These are phyloP conservation scores for Pterocles burchelli DNA, from an alignment of 2,113 vertebrate genomes.

Conservation along the genomic window DNA sequence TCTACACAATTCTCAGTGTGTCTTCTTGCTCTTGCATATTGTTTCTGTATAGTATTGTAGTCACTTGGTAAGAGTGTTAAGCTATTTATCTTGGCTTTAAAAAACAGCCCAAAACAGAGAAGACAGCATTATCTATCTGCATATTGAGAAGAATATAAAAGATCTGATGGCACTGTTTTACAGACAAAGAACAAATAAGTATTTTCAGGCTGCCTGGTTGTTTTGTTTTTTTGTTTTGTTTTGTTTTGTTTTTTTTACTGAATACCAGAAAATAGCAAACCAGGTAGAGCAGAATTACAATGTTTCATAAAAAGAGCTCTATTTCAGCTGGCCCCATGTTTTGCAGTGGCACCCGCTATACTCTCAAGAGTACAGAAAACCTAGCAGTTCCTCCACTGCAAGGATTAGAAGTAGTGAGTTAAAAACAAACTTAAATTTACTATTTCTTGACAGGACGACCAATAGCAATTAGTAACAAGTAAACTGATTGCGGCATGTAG, in stretches of 20 bases:
- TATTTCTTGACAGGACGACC: not conserved
- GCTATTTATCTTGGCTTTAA: not conserved
- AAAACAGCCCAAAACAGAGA: not conserved
- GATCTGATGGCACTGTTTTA: not conserved
- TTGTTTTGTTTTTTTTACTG: not conserved
- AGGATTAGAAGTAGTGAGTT: not conserved
- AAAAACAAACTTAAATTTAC: not conserved
- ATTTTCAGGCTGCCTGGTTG: not conserved
- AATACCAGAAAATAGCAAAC: not conserved
- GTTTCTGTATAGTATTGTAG: not conserved
- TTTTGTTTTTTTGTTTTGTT: not conserved
- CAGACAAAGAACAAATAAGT: not conserved
- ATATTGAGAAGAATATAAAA: not conserved
- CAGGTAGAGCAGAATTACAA: not conserved
- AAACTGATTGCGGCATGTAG: rapidly evolving
- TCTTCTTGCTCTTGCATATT: not conserved
- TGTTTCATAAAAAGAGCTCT: not conserved
- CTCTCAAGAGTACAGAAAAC: not conserved
- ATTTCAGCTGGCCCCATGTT: not conserved
- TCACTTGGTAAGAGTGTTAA: not conserved
- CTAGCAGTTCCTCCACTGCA: not conserved
- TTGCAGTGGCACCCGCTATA: rapidly evolving
- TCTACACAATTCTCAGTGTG: not conserved
- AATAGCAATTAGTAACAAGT: not conserved
- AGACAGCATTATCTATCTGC: not conserved